A percentile compares a stretch with the other conserved stretches of the same genome.
Conservation (phyloP, 1,140 invertebrate species). For the Drosophila fuyamai region DNA sequence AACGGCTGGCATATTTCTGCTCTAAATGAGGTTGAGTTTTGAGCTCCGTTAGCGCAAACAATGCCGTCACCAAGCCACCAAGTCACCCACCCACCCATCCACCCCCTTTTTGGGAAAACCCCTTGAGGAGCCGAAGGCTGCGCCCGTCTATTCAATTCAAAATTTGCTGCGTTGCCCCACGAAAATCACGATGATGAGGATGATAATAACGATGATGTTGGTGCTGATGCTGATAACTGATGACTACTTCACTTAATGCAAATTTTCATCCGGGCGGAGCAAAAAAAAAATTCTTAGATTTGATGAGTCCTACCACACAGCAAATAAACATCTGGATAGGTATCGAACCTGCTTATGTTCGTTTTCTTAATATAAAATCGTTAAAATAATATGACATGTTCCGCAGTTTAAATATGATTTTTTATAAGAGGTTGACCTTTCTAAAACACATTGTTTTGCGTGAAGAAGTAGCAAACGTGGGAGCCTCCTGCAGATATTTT, state of each 20-base stretch:
- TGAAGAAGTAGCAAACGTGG: background rate
- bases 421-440: no score
- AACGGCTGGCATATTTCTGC: conserved; percentile 69
- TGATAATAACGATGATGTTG: conserved; percentile 39
- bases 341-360: no score
- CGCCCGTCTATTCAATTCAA: conserved; percentile 61
- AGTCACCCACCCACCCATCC: background rate
- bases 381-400: no score
- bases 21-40: conserved; percentile 77
- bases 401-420: no score
- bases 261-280: conserved; percentile 55
- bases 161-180: conserved; percentile 44
- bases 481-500: background rate
- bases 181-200: conserved; percentile 10
- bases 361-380: no score
- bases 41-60: conserved; percentile 71
- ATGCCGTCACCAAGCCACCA: conserved; percentile 51
- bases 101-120: conserved; percentile 7
- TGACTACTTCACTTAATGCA: conserved; percentile 83
- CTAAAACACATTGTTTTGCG: no score
- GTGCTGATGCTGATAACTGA: conserved; percentile 70
- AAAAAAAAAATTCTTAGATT: conserved; percentile 34
- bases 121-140: conserved; percentile 28
- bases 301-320: conserved; percentile 48
- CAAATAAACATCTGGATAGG: background rate